A percentile compares a stretch with the other conserved stretches of the same genome.
Conservation (phyloP, 2,888 invertebrate species). For the Microctonus aethiopoides region DNA sequence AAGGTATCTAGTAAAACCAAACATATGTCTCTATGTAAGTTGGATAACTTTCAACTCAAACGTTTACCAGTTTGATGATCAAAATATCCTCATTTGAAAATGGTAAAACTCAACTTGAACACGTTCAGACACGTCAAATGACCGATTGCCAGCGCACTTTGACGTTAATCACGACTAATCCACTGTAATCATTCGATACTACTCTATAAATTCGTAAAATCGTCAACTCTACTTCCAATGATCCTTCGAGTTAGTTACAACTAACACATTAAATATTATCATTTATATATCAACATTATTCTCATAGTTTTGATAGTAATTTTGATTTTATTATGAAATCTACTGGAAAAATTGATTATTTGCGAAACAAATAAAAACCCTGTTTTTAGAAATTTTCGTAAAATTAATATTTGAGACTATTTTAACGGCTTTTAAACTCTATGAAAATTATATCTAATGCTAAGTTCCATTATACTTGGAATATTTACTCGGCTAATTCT, state of each 20-base stretch:
- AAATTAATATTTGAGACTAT: background rate
- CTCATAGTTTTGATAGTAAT: no score
- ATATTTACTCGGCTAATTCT: background rate
- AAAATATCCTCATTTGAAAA: constrained; percentile 41
- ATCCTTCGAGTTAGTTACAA: no score
- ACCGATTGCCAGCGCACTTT: constrained; percentile 54
- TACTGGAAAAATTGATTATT: background rate
- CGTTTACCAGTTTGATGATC: background rate
- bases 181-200: background rate
- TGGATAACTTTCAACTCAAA: background rate
- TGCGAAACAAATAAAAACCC: background rate
- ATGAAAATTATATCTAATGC: background rate
- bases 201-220: background rate
- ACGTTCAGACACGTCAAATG: constrained; percentile 55
- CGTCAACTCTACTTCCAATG: constrained; percentile 1
- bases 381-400: background rate
- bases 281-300: no score
- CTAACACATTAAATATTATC: no score
- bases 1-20: background rate
- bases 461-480: background rate
- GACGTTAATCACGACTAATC: constrained; percentile 41
- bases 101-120: constrained; percentile 59
- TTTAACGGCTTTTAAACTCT: background rate
- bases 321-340: no score
- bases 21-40: no score